These are phyloP conservation scores for Tarsius wallacei DNA, from an alignment of 2,797 vertebrate genomes.

Conservation along the genomic window DNA sequence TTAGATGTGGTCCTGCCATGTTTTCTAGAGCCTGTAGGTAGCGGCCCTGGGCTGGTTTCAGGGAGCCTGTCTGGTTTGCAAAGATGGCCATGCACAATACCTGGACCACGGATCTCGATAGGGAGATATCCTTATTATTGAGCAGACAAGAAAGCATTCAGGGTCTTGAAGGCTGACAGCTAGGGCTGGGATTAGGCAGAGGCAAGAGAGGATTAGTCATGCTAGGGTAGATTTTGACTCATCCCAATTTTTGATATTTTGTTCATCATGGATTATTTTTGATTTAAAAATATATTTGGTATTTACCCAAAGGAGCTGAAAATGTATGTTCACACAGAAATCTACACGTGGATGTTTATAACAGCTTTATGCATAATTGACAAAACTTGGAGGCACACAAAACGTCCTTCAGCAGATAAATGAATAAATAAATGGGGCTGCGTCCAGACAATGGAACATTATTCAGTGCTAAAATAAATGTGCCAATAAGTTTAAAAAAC, in stretches of 20 bases:
- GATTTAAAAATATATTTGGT: background rate
- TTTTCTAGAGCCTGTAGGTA: fast-evolving
- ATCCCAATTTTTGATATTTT: conserved; percentile 9
- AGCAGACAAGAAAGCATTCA: background rate
- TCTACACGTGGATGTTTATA: background rate
- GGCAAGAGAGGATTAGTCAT: background rate
- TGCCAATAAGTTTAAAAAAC: background rate
- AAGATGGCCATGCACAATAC: background rate
- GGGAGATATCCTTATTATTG: no score
- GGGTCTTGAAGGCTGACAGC: background rate
- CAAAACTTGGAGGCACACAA: background rate
- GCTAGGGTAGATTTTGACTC: background rate
- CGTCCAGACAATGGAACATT: background rate
- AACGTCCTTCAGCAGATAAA: background rate
- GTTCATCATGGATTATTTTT: background rate
- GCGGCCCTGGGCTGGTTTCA: background rate
- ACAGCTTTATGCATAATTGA: background rate
- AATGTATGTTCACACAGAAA: background rate
- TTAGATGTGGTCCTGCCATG: no score
- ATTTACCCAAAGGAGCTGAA: background rate
- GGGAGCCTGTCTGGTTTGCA: background rate
- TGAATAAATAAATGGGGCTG: background rate
- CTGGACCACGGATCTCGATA: background rate
- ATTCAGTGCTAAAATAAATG: background rate
- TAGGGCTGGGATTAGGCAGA: background rate